Evolutionary conservation across 1,140 invertebrate genomes (phyloP), one percentile per base, ranked within the genome.

Genomic region (Drosophila ogumai): DNA sequence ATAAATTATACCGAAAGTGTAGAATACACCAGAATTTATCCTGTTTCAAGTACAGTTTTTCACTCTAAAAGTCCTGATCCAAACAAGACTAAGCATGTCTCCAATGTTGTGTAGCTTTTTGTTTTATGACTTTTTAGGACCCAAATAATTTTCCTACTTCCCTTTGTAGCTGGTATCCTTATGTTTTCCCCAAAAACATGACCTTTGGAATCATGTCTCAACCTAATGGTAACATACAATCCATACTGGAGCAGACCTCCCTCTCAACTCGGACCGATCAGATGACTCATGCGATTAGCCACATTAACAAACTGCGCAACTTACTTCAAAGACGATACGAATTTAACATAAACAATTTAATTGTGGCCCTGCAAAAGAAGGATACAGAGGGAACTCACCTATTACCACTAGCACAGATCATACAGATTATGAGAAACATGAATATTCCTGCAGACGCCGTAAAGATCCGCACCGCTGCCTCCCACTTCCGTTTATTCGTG

Each of bases 261-360:
- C 79, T 73, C 3, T 82, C 73, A 12, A 8, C 34, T 9, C 49
- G 64, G 8, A 73, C 76, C 15, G 43, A 65, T 3, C 56, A 63
- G 3, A 40, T 80, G 32, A 25, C 60, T 8, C 63, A 75, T n/a
- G 75, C 90, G 0, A 32, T 91, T 22, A 74, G 63, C 1, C 71
- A 91, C 28, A 34, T 91, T 0, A 85, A 80, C 28, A 73, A 73
- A 31, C 74, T 88, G 5, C 75, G 79, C 3, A 74, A 60, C 13
- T 25, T 88, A 32, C 71, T 69, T 0, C 47, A 79, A 25, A 56
- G 74, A 4, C 73, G 74, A 1, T 41, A 67, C 3, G 47, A 80
- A 9, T 88, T 91, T 9, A 72, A 85, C 3, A 91, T 91, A 52
- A 75, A 78, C 9, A 82, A 91, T 49, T 43, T 91, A 17, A 69